Percentiles rank a stretch among this genome's conserved stretches.
Evolutionary conservation across 2,113 vertebrate species (phyloP).

Genomic region (Pagrus major): DNA sequence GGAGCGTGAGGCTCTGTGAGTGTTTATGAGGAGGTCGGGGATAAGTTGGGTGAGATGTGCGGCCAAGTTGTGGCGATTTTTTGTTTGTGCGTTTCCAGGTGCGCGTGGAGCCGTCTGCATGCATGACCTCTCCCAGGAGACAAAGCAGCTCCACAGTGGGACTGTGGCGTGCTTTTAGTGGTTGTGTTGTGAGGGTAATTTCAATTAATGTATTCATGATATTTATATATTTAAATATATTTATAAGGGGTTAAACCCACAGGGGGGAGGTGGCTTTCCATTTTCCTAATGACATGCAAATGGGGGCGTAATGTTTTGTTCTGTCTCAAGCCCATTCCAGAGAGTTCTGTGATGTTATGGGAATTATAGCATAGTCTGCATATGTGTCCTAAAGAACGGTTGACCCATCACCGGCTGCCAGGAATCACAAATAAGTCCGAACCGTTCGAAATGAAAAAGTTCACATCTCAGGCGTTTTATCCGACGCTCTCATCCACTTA

Average conservation of each 20-base stretch:
- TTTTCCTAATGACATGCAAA: slow-evolving; percentile 87
- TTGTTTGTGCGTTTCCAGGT: slow-evolving; percentile 57
- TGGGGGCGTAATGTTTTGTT: slow-evolving; percentile 82
- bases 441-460: background rate
- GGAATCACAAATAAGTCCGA: background rate
- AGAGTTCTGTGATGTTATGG: slow-evolving; percentile 60
- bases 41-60: slow-evolving; percentile 41
- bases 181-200: slow-evolving; percentile 65
- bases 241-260: slow-evolving; percentile 84
- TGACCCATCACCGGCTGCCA: background rate
- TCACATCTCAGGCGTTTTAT: background rate
- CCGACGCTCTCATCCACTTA: background rate
- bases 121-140: slow-evolving; percentile 51
- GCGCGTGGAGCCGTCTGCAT: slow-evolving; percentile 27
- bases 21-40: slow-evolving; percentile 66
- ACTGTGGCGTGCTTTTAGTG: slow-evolving; percentile 64
- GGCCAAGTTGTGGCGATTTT: slow-evolving; percentile 17
- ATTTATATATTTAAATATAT: slow-evolving; percentile 90
- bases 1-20: slow-evolving; percentile 55
- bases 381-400: slow-evolving; percentile 21
- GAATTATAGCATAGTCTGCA: slow-evolving; percentile 34
- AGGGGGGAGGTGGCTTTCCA: slow-evolving; percentile 74
- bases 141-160: slow-evolving; percentile 44
- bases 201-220: slow-evolving; percentile 86
- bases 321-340: slow-evolving; percentile 70